A percentile compares a stretch with the other conserved stretches of the same genome.
These are phyloP conservation scores for Cottoperca gobio DNA, from an alignment of 2,797 vertebrate species.

Conservation along the genomic window DNA sequence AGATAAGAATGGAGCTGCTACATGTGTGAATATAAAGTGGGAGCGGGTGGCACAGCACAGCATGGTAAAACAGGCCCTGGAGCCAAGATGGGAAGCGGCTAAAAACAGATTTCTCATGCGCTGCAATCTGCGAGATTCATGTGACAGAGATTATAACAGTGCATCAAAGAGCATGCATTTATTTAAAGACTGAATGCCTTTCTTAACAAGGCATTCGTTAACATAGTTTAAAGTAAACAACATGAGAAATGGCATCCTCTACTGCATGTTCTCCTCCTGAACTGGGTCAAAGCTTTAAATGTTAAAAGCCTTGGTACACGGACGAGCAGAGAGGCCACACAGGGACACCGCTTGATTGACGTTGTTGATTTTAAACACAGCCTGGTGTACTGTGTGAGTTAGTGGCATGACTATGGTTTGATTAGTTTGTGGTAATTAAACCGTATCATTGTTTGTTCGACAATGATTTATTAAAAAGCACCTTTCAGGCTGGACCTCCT, in stretches of 20 bases:
- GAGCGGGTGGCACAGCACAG: conserved; percentile 34
- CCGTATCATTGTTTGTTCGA: conserved; percentile 30
- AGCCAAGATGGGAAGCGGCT: conserved; percentile 51
- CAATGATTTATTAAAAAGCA: conserved; percentile 57
- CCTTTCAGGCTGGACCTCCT: conserved; percentile 21
- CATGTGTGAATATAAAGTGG: conserved; percentile 41
- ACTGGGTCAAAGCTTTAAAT: background rate
- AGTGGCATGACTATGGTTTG: conserved; percentile 2
- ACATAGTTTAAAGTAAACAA: background rate
- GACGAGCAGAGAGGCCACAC: conserved; percentile 4
- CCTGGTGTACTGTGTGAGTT: background rate
- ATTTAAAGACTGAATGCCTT: background rate
- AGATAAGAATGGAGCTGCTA: conserved; percentile 46
- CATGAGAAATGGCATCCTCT: background rate
- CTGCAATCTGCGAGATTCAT: conserved; percentile 35
- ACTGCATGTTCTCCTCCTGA: background rate
- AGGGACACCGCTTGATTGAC: background rate
- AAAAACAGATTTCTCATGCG: conserved; percentile 45
- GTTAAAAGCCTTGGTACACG: too few relatives aligned
- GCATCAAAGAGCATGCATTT: background rate
- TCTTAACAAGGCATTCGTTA: background rate
- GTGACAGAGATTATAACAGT: conserved; percentile 22
- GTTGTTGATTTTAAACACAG: conserved; percentile 1
- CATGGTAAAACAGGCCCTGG: conserved; percentile 42
- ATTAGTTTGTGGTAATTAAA: conserved; percentile 47